Evolutionary conservation across 2,797 vertebrate genomes (phyloP).

Genomic region (Typhlichthys subterraneus): DNA sequence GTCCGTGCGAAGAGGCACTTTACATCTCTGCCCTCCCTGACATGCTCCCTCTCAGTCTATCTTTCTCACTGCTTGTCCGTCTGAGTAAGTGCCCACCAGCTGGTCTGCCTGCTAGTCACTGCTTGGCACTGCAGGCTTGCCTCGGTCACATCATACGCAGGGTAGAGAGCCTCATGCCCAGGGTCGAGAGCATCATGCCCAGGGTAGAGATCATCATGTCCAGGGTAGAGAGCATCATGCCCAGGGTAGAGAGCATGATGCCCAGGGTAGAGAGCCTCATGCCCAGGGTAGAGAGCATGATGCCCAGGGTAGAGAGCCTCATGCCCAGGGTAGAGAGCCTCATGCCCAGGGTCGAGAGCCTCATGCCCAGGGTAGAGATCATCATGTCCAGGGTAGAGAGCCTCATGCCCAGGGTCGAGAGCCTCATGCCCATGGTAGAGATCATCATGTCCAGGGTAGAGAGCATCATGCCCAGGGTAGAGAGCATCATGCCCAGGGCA

Average conservation of each 20-base stretch:
- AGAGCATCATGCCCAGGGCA: constrained; percentile 4
- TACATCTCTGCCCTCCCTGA: constrained; percentile 59
- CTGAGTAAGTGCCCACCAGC: constrained; percentile 1
- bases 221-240: no score
- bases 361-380: no score
- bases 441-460: no score
- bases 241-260: no score
- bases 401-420: no score
- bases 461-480: constrained; percentile 7
- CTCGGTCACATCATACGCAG: constrained; percentile 16
- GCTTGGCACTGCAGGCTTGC: constrained; percentile 18
- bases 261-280: no score
- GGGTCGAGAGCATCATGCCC: no score
- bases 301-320: no score
- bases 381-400: no score
- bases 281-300: no score
- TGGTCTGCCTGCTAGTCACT: constrained; percentile 24
- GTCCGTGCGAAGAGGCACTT: constrained; percentile 69
- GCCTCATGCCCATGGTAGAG: no score
- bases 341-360: constrained; percentile 52
- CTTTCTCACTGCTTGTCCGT: constrained; percentile 7
- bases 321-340: constrained; percentile 16
- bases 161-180: constrained; percentile 18
- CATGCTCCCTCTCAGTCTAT: constrained; percentile 15
- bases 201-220: no score